Base-by-base conservation (phyloP, 1,140 invertebrate species). In the Spodoptera frugiperda region DNA sequence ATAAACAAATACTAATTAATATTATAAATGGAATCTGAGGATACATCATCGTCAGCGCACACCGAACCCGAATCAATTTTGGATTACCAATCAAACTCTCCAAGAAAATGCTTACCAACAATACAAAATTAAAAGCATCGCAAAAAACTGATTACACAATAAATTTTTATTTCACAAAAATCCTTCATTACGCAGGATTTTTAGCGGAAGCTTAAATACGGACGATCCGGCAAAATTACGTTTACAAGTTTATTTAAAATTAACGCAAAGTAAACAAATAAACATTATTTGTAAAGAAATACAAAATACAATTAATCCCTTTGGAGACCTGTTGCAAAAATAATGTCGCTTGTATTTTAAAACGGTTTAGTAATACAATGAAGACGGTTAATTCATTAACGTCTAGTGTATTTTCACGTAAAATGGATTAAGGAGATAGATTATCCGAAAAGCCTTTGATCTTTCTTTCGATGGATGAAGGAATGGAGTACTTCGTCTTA, bases 241-340 rank as follows among this genome's bases (percentile, higher is more conserved):
- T 51, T 68, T 51, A 51, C 48, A 63, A 25, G 65, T 51, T 68
- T 51, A 51, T 21, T 48, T 25, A 68, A n/a, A 68, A 68, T 68
- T 30, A 68, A 68, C 19, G 46, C 5, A n/a, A 68, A 33, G 25
- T 68, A 67, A 67, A 67, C 46, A 6, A 39, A 39, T 39, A 39
- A 10, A 39, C 33, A 10, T 39, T 39, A 39, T 39, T 39, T 39
- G 33, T 39, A 9, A 8, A 39, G 33, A 39, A 39, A 39, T 39
- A 55, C 19, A 55, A 39, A 39, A 39, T 39, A 55, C 19, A 55
- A 55, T 55, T 55, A 19, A 55, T 55, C 19, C 54, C 54, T 57
- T 57, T 57, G 17, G 19, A 57, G 12, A 53, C 51, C 51, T 53
- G n/a, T 53, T 53, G 51, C 51, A 17, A 17, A 17, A 53, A 53